Evolutionary conservation across 2,113 vertebrate species (phyloP).

Genomic region (Tetraodon nigroviridis): DNA sequence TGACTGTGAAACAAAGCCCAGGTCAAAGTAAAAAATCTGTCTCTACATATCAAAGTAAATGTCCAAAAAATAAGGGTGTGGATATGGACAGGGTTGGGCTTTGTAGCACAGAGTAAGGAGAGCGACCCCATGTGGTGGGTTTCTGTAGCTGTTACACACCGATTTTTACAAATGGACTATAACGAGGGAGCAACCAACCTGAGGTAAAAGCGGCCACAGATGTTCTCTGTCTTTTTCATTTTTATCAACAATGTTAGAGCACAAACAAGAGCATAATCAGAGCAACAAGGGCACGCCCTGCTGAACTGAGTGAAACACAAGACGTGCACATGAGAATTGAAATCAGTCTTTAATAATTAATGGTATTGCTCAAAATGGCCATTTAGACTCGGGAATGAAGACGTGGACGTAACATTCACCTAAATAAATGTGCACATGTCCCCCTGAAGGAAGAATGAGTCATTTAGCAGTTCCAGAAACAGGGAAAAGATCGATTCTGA

Average conservation of each 20-base stretch:
- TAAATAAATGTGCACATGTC: not conserved
- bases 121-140: too few species aligned
- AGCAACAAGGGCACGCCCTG: not conserved
- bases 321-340: not conserved
- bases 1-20: slow-evolving; percentile 1
- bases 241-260: not conserved
- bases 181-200: too few species aligned
- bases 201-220: too few species aligned
- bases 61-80: too few species aligned
- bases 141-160: too few species aligned
- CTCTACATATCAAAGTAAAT: too few species aligned
- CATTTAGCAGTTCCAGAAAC: not conserved
- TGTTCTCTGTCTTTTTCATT: too few species aligned
- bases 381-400: not conserved
- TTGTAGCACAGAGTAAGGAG: too few species aligned
- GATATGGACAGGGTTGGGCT: too few species aligned
- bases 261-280: not conserved
- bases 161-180: too few species aligned
- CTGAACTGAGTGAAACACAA: not conserved
- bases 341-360: not conserved
- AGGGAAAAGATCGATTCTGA: not conserved
- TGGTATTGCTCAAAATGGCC: not conserved
- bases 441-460: not conserved
- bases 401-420: not conserved
- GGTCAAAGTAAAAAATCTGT: too few species aligned